phyloP scores from a whole-genome alignment of 2,888 invertebrate species.

The Phlogophora meticulosa region DNA sequence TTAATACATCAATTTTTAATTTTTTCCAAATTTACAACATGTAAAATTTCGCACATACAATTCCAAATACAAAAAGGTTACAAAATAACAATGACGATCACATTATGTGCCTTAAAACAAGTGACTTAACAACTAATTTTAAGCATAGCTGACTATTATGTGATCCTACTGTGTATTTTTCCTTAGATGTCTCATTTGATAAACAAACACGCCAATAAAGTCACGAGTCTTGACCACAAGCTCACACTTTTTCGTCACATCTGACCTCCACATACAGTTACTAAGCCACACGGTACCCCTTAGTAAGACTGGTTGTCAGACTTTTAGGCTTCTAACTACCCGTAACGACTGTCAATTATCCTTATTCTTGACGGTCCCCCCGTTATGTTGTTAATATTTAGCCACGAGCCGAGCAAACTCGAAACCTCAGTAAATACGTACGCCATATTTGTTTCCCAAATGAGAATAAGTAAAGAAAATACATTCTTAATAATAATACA shows the following conservation, averaged over 20 bases:
- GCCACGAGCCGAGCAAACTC: too few species aligned
- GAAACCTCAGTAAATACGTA: neutral
- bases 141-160: slow-evolving; percentile 3
- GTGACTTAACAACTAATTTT: slow-evolving; percentile 22
- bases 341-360: too few species aligned
- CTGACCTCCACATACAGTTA: too few species aligned
- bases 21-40: slow-evolving; percentile 12
- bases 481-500: neutral
- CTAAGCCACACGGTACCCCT: too few species aligned
- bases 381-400: too few species aligned
- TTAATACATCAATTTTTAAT: slow-evolving; percentile 24
- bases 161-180: neutral
- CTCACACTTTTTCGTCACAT: neutral
- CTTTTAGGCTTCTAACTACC: too few species aligned
- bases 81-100: slow-evolving; percentile 44
- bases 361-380: too few species aligned
- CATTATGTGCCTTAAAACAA: slow-evolving; percentile 31
- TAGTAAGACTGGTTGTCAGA: too few species aligned
- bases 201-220: neutral
- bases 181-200: slow-evolving; percentile 9
- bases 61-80: slow-evolving; percentile 25
- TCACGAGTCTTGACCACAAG: neutral
- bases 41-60: slow-evolving; percentile 41
- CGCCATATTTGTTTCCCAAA: slow-evolving; percentile 14
- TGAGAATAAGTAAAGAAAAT: neutral